Percentiles rank a stretch among this genome's conserved stretches.
phyloP scores from a whole-genome alignment of 1,140 invertebrate species.

The Anadara kagoshimensis region DNA sequence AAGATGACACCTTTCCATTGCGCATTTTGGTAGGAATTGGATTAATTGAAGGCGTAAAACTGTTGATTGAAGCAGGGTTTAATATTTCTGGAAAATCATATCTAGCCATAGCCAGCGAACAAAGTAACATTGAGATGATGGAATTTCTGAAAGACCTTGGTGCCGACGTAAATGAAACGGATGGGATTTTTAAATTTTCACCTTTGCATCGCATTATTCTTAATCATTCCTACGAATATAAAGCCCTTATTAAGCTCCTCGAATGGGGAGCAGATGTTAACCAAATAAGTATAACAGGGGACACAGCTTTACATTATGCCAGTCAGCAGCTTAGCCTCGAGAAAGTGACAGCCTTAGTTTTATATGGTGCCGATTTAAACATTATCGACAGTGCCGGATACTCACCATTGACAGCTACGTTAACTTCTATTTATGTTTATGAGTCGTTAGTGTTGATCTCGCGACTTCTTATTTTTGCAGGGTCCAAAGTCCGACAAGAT shows the following conservation, averaged over 20 bases:
- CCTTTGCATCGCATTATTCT: constrained; percentile 5
- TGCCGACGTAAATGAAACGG: constrained; percentile 2
- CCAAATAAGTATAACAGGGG: not conserved
- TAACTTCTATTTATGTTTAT: constrained; percentile 8
- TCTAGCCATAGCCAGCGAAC: constrained; percentile 8
- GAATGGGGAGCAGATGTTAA: constrained; percentile 14
- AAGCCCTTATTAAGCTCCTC: not conserved
- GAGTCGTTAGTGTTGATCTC: not conserved
- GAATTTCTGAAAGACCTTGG: not conserved
- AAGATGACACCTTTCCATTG: constrained; percentile 9
- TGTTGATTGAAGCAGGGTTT: constrained; percentile 5
- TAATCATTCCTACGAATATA: not conserved
- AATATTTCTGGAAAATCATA: constrained; percentile 3
- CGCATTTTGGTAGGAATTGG: constrained; percentile 2
- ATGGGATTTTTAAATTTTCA: not conserved
- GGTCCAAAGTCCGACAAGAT: not conserved
- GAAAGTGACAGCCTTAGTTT: constrained; percentile 2
- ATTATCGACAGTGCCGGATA: not conserved
- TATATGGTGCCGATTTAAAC: not conserved
- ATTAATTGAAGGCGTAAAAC: constrained; percentile 7
- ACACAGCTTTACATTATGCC: constrained; percentile 11
- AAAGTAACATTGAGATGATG: constrained; percentile 10
- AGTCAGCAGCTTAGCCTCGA: constrained; percentile 1
- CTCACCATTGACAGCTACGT: not conserved
- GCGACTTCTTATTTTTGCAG: constrained; percentile 1